Conservation (phyloP, 1,140 invertebrate genomes). For the Philopotamus ludificatus region DNA sequence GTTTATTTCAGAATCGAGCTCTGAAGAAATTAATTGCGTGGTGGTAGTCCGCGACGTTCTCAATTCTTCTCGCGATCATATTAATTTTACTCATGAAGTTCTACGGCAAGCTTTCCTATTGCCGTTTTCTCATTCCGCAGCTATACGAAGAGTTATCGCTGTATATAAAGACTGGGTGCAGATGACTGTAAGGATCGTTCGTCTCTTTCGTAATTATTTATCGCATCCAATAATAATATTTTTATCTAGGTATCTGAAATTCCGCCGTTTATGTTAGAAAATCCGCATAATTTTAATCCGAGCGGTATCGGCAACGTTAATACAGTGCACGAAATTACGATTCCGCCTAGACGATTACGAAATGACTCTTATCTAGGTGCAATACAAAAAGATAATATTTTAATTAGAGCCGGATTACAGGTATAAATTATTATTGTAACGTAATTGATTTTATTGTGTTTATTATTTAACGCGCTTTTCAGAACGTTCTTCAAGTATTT, state of each 20-base stretch:
- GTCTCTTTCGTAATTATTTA: neutral
- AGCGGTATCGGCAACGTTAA: constrained; percentile 45
- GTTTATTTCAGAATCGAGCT: constrained; percentile 30
- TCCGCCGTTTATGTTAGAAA: constrained; percentile 84
- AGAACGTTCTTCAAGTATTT: constrained; percentile 91
- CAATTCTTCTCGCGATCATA: constrained; percentile 85
- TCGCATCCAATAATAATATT: neutral
- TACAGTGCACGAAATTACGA: constrained; percentile 54
- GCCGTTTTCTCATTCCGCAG: constrained; percentile 82
- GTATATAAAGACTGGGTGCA: constrained; percentile 98
- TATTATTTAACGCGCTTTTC: constrained; percentile 15
- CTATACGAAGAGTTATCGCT: constrained; percentile 84
- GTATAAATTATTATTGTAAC: constrained; percentile 49
- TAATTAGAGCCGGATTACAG: constrained; percentile 75
- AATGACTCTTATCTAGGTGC: constrained; percentile 83
- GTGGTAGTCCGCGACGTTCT: constrained; percentile 82
- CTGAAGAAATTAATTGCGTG: constrained; percentile 49
- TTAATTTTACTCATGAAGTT: constrained; percentile 93
- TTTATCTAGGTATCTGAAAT: constrained; percentile 62
- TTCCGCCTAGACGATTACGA: constrained; percentile 64
- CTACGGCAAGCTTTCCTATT: constrained; percentile 91
- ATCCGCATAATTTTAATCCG: constrained; percentile 44
- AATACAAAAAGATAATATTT: constrained; percentile 73
- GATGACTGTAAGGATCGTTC: constrained; percentile 65
- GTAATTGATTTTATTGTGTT: constrained; percentile 5